Base-by-base conservation (phyloP, 2,888 invertebrate genomes). In the Punctoribates punctum region DNA sequence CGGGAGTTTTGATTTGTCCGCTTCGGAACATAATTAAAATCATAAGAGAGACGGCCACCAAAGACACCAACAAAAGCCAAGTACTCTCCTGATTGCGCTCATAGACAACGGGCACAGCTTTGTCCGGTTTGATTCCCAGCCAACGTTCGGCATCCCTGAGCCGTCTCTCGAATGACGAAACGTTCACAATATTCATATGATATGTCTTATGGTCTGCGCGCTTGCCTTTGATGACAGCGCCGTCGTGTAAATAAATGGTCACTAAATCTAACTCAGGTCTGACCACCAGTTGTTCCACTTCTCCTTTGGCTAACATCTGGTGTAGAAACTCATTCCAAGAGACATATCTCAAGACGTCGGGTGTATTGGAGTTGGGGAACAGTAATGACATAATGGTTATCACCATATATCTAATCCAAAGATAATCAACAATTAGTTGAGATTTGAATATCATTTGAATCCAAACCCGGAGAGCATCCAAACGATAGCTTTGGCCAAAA, bases 291-390 rank as follows among this genome's bases (percentile, higher is more conserved):
- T 93, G 91, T 81, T 93, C 91, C 0, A 96, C 83, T 86, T 97
- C 96, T 17, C 97, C 97, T 83, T 92, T 93, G 0, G 92, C 90
- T 75, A 98, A 85, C 92, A 98, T 93, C 78, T 94, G 91, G 84
- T 96, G 91, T 0, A 95, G 89, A 86, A 98, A 98, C 85, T 97
- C 96, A 85, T 95, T 94, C 97, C 97, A 98, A 0, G 80, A 79
- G 25, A 80, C 78, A 74, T 73, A 79, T 29, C 80, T 76, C 13
- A 80, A 82, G 83, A 90, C 90, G 86, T 93, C 92, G 80, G 89
- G 90, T 81, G 91, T 90, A 80, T 87, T 87, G 77, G 88, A 89
- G 75, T 88, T 88, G 0, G 91, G 90, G 78, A 91, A 88, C 75
- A 92, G 83, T 57, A 91, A 83, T 0, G 91, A 90, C 79, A 91